A percentile compares a stretch with the other conserved stretches of the same genome.
Evolutionary conservation across 2,113 vertebrate species (phyloP).

Genomic region (Muscicapa adusta): DNA sequence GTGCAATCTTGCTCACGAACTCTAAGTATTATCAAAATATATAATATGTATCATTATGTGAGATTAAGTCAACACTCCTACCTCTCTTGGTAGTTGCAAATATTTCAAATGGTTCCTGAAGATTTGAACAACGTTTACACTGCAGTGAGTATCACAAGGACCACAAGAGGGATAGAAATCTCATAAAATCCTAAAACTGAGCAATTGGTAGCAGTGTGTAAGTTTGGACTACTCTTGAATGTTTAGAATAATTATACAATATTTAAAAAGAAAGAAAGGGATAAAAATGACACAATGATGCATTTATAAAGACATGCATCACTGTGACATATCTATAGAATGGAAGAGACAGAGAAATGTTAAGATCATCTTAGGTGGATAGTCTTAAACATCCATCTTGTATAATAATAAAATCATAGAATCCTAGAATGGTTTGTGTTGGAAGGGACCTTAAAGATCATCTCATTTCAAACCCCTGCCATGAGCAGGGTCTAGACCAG

Average conservation of each 20-base stretch:
- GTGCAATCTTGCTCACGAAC: neutral
- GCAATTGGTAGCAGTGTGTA: rapidly evolving
- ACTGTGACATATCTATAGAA: rapidly evolving
- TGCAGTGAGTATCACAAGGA: neutral
- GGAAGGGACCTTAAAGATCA: neutral
- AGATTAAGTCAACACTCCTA: neutral
- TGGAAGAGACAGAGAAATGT: neutral
- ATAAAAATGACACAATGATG: neutral
- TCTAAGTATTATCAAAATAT: neutral
- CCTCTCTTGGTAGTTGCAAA: neutral
- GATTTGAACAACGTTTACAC: neutral
- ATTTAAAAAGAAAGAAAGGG: neutral
- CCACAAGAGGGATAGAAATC: neutral
- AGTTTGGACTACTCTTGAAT: neutral
- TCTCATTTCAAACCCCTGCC: rapidly evolving
- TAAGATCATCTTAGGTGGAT: neutral
- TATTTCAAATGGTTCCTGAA: neutral
- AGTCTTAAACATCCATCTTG: neutral
- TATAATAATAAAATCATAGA: too few species aligned
- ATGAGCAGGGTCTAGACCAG: neutral
- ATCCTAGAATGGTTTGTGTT: neutral
- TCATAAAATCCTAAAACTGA: neutral
- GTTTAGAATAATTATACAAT: neutral
- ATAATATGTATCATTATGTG: rapidly evolving
- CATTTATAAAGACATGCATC: neutral